These are phyloP conservation scores for Aldabrachelys gigantea DNA, from an alignment of 2,113 vertebrate species.

Conservation along the genomic window DNA sequence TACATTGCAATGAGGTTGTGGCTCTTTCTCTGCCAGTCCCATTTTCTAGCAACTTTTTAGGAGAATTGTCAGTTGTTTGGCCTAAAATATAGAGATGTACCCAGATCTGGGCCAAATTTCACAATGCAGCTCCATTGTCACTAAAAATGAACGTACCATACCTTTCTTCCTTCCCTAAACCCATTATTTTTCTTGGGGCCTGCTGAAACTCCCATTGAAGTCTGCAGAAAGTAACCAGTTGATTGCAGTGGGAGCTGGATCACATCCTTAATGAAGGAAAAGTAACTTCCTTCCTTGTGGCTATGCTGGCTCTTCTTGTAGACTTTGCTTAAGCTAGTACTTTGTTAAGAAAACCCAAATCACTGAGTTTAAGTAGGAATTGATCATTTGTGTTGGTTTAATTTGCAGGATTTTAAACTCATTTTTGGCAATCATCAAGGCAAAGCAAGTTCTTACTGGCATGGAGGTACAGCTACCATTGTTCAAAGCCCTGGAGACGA, in stretches of 20 bases:
- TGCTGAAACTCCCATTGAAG: neutral
- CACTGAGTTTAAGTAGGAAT: neutral
- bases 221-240: neutral
- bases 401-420: constrained; percentile 86
- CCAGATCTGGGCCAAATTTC: neutral
- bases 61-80: neutral
- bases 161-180: neutral
- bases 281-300: neutral
- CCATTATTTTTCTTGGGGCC: neutral
- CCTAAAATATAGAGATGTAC: neutral
- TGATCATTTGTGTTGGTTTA: constrained; percentile 52
- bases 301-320: neutral
- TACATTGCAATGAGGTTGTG: neutral
- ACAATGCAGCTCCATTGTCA: neutral
- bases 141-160: neutral
- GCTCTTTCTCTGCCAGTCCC: neutral
- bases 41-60: neutral
- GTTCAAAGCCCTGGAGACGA: constrained; percentile 83
- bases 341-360: neutral
- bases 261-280: neutral
- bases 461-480: constrained; percentile 92
- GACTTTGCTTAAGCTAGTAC: neutral
- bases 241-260: neutral
- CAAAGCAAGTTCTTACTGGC: constrained; percentile 80
- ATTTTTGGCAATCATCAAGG: constrained; percentile 86